Percentiles rank a stretch among this genome's conserved stretches.
Conservation (phyloP, 2,888 invertebrate species). For the Rugalucina vietnamica region DNA sequence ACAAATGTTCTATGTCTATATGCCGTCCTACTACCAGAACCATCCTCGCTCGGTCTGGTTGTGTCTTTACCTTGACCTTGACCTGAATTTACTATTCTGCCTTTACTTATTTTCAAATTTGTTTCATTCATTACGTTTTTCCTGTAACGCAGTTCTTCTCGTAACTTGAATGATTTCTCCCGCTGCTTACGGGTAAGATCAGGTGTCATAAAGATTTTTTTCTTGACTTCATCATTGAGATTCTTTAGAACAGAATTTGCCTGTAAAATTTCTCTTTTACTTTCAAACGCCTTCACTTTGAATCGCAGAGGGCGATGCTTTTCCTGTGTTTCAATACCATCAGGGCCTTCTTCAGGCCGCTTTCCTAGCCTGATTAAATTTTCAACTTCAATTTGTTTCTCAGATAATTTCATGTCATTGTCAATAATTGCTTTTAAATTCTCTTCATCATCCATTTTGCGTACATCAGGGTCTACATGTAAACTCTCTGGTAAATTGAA, state of each 20-base stretch:
- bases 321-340: not conserved
- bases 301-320: not conserved
- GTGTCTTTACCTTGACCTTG: not conserved
- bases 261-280: not conserved
- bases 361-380: not conserved
- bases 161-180: not conserved
- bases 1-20: not conserved
- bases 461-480: not conserved
- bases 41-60: not conserved
- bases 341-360: not conserved
- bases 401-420: not conserved
- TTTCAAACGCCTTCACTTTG: not conserved
- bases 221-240: not conserved
- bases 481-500: not conserved
- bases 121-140: not conserved
- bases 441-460: not conserved
- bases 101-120: not conserved
- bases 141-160: not conserved
- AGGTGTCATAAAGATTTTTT: not conserved
- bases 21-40: not conserved
- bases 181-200: not conserved
- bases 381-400: not conserved
- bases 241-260: not conserved
- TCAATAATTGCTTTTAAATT: not conserved
- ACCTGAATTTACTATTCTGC: not conserved